A percentile compares a stretch with the other conserved stretches of the same genome.
Conservation (phyloP, 23 tunicate species). For the Ascidia mentula region DNA sequence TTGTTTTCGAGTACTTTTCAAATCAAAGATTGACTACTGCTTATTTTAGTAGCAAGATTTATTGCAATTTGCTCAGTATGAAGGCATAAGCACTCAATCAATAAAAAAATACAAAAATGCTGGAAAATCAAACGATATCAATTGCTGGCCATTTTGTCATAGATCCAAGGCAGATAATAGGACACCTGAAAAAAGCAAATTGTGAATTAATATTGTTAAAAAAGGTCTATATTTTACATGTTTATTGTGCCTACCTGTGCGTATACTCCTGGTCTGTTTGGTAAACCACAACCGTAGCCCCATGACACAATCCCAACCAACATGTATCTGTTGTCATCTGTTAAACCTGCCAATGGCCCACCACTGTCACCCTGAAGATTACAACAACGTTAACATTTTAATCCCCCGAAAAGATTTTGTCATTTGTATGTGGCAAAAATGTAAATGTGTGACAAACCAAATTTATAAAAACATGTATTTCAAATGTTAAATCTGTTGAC, state of each 20-base stretch:
- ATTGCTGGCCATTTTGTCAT: neutral
- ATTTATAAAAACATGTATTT: no score
- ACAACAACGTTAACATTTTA: no score
- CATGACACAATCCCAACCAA: conserved; percentile 45
- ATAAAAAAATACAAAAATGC: neutral
- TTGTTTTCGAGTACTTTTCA: no score
- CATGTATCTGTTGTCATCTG: neutral
- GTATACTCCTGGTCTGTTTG: conserved; percentile 34
- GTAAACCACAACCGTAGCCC: conserved; percentile 40
- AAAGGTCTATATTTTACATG: no score
- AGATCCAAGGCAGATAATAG: neutral
- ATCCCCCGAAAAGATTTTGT: no score
- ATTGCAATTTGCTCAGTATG: neutral
- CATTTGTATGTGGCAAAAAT: no score
- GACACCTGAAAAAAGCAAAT: neutral
- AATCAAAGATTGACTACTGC: no score
- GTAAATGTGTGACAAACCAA: no score
- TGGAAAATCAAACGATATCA: neutral
- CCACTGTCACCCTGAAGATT: conserved; percentile 47
- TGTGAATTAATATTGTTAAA: neutral
- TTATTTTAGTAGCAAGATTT: neutral
- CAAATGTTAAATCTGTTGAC: no score
- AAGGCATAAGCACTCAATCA: neutral
- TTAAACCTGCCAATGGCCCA: conserved; percentile 31
- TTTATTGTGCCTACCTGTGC: neutral